phyloP scores from a whole-genome alignment of 2,113 vertebrate genomes.

The Rallus limicola region DNA sequence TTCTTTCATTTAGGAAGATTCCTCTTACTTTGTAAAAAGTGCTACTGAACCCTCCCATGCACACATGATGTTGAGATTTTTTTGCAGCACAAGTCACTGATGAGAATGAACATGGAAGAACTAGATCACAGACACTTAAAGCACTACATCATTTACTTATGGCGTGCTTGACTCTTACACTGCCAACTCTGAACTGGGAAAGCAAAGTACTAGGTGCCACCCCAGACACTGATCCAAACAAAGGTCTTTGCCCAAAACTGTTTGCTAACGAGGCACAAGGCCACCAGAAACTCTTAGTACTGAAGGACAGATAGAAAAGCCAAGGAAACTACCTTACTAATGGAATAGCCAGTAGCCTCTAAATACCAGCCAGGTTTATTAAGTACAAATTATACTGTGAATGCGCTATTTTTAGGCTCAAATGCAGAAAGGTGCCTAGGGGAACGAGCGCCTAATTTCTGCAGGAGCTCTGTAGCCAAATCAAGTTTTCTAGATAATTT shows the following conservation, averaged over 20 bases:
- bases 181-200: not conserved
- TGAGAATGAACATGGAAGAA: not conserved
- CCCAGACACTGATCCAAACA: not conserved
- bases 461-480: slow-evolving; percentile 1
- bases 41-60: not conserved
- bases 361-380: not conserved
- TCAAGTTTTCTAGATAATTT: slow-evolving; percentile 30
- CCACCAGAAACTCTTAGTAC: not conserved
- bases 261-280: not conserved
- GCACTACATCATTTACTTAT: not conserved
- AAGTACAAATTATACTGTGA: slow-evolving; percentile 21
- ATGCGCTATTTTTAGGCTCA: slow-evolving; percentile 22
- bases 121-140: not conserved
- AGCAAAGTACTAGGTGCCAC: not conserved
- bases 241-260: not conserved
- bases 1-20: not conserved
- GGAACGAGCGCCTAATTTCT: slow-evolving; percentile 17
- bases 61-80: not conserved
- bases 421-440: not conserved
- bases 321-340: not conserved
- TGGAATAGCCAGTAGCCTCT: not conserved
- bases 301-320: not conserved
- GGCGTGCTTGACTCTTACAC: not conserved
- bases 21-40: not conserved
- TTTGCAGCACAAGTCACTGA: not conserved